Conservation (phyloP, 2,113 vertebrate genomes). For the Plecturocebus donacophilus region DNA sequence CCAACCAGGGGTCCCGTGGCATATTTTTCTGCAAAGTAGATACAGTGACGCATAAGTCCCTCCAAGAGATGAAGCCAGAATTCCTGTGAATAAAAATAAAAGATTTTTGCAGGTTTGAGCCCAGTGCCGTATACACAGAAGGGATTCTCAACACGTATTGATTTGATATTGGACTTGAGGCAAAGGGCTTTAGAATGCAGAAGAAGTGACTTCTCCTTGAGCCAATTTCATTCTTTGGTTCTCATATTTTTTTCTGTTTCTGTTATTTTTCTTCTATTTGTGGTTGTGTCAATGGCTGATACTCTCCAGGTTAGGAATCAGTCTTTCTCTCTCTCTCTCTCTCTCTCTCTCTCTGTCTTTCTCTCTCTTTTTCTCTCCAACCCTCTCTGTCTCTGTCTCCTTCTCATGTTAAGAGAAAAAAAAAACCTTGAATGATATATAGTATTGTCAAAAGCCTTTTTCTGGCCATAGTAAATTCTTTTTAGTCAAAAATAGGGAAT, state of each 20-base stretch:
- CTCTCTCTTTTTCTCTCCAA: neutral
- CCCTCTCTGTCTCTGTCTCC: neutral
- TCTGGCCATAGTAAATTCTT: neutral
- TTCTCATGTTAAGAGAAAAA: neutral
- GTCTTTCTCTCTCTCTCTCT: neutral
- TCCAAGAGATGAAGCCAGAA: slow-evolving; percentile 60
- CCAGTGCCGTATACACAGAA: neutral
- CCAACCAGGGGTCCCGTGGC: slow-evolving; percentile 14
- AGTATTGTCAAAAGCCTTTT: slow-evolving; percentile 47
- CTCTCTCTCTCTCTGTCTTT: neutral
- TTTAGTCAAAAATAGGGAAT: slow-evolving; percentile 29
- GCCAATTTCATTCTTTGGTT: neutral
- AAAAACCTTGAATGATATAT: neutral
- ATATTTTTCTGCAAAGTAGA: slow-evolving; percentile 53
- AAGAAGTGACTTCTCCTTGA: neutral
- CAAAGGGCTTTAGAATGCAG: neutral
- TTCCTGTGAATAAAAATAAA: neutral
- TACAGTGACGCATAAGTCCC: slow-evolving; percentile 9
- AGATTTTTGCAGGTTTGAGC: neutral
- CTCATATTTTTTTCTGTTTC: neutral
- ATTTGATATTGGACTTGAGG: neutral
- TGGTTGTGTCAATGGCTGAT: slow-evolving; percentile 10
- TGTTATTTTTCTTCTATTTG: neutral
- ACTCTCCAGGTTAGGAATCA: slow-evolving; percentile 25
- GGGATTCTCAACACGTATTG: neutral